phyloP scores from a whole-genome alignment of 1,140 invertebrate species.

The Cyphomyrmex costatus region DNA sequence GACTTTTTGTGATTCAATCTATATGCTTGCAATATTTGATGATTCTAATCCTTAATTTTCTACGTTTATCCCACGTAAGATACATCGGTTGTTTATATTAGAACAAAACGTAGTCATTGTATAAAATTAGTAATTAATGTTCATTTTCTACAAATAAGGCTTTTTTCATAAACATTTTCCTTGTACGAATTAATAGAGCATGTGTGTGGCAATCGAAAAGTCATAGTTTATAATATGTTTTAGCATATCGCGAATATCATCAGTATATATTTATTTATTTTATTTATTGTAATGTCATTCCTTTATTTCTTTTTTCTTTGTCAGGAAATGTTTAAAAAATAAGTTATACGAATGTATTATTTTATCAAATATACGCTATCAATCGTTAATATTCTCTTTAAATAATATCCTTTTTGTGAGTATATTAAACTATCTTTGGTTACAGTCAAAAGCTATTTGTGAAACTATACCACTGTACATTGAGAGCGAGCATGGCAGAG shows the following conservation, averaged over 20 bases:
- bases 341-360: constrained; percentile 47
- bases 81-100: too few species aligned
- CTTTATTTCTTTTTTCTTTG: constrained; percentile 27
- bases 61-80: too few species aligned
- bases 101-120: too few species aligned
- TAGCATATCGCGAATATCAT: neutral
- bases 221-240: constrained; percentile 6
- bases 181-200: constrained; percentile 4
- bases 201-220: constrained; percentile 5
- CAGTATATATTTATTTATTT: constrained; percentile 47
- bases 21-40: too few species aligned
- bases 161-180: too few species aligned
- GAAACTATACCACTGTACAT: too few species aligned
- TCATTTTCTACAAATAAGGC: too few species aligned
- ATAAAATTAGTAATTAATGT: too few species aligned
- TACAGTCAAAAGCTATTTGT: too few species aligned
- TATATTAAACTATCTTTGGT: neutral
- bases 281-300: neutral
- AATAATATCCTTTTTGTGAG: neutral
- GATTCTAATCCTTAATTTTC: too few species aligned
- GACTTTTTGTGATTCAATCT: too few species aligned
- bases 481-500: too few species aligned
- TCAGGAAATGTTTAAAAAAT: constrained; percentile 27
- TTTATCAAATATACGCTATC: constrained; percentile 52
- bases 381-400: constrained; percentile 46